These are phyloP conservation scores for Sminthurinus aureus DNA, from an alignment of 2,888 invertebrate genomes.

Conservation along the genomic window DNA sequence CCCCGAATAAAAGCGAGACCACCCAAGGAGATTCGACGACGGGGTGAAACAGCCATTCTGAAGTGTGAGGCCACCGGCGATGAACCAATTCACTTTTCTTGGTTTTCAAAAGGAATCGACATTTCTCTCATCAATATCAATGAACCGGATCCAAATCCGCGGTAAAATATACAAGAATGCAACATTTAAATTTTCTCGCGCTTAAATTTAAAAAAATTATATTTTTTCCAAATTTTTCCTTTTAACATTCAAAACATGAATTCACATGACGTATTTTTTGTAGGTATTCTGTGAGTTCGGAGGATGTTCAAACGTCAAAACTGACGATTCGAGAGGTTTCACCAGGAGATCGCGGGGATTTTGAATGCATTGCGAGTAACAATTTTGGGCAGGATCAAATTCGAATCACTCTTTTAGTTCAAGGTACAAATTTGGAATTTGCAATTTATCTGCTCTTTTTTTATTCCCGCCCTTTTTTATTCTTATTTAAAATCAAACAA, in stretches of 20 bases:
- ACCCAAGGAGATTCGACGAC: conserved; percentile 60
- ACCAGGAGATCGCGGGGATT: conserved; percentile 69
- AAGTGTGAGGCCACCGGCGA: conserved; percentile 61
- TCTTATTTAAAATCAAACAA: not conserved
- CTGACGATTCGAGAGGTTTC: conserved; percentile 68
- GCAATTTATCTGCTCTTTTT: no score
- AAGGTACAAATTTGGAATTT: conserved; percentile 62
- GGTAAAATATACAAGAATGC: no score
- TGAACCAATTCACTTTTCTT: conserved; percentile 40
- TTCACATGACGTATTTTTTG: not conserved
- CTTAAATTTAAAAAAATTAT: no score
- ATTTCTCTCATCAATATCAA: not conserved
- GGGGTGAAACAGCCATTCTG: conserved; percentile 60
- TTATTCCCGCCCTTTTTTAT: no score
- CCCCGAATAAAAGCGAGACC: conserved; percentile 48
- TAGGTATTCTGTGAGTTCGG: conserved; percentile 29
- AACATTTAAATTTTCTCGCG: no score
- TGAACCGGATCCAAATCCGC: not conserved
- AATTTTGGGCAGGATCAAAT: conserved; percentile 70
- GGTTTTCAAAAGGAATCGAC: conserved; percentile 18
- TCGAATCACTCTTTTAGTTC: conserved; percentile 64
- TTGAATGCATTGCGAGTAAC: conserved; percentile 71
- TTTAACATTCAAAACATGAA: no score
- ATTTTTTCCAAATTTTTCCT: no score
- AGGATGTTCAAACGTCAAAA: conserved; percentile 64